These are phyloP conservation scores for Blastobasis adustella DNA, from an alignment of 2,888 invertebrate genomes.

Conservation along the genomic window DNA sequence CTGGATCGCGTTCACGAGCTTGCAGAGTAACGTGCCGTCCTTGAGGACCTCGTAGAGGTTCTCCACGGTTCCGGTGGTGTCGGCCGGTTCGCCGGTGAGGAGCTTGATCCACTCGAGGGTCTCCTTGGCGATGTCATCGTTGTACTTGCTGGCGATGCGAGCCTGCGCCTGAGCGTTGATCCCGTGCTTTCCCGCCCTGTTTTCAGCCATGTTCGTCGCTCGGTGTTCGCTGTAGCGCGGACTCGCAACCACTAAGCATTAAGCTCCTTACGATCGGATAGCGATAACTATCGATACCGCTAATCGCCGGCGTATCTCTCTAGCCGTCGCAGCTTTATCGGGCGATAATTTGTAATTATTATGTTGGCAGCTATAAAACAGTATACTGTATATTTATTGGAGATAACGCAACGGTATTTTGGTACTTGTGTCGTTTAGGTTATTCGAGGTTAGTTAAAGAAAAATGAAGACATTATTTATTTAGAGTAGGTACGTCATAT, in stretches of 20 bases:
- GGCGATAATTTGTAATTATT: too few species aligned
- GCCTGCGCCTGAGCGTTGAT: slow-evolving; percentile 69
- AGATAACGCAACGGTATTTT: too few species aligned
- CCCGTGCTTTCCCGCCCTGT: slow-evolving; percentile 66
- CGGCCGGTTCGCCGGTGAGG: slow-evolving; percentile 87
- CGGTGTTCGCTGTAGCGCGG: slow-evolving; percentile 50
- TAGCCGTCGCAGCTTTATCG: too few species aligned
- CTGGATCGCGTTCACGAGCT: slow-evolving; percentile 88
- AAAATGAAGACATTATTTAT: too few species aligned
- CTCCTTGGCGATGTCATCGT: slow-evolving; percentile 92
- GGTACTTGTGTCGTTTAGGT: too few species aligned
- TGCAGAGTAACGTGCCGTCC: slow-evolving; percentile 93
- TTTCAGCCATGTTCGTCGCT: slow-evolving; percentile 52
- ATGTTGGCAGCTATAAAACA: too few species aligned
- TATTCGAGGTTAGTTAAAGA: too few species aligned
- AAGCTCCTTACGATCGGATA: neutral
- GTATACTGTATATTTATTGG: too few species aligned
- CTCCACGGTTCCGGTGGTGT: slow-evolving; percentile 90
- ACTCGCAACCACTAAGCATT: slow-evolving; percentile 58
- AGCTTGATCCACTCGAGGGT: slow-evolving; percentile 94
- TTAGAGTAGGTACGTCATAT: too few species aligned
- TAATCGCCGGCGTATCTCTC: too few species aligned
- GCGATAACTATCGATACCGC: too few species aligned
- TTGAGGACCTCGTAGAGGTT: slow-evolving; percentile 92
- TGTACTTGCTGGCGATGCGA: slow-evolving; percentile 96